Conservation (phyloP, 2,113 vertebrate genomes). For the Otocyon megalotis region DNA sequence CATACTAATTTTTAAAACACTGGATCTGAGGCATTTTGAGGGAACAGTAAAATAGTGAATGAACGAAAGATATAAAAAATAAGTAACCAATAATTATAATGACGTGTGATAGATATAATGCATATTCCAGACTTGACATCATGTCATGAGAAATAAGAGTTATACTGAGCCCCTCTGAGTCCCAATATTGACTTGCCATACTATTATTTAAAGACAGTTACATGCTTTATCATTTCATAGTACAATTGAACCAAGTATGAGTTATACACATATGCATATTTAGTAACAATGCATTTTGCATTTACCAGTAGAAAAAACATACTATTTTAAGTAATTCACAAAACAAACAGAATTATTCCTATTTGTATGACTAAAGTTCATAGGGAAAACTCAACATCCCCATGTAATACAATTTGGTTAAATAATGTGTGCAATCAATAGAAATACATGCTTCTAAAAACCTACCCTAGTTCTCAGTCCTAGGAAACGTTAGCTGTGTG, state of each 20-base stretch:
- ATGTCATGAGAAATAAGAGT: neutral
- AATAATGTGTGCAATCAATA: neutral
- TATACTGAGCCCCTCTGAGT: neutral
- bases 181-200: neutral
- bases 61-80: conserved; percentile 7
- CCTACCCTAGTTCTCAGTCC: neutral
- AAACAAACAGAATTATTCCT: neutral
- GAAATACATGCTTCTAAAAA: neutral
- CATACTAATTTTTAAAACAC: conserved; percentile 31
- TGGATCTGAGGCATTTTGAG: neutral
- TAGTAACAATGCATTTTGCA: conserved; percentile 8
- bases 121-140: neutral
- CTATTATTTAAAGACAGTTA: neutral
- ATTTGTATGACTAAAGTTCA: neutral
- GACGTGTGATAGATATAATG: neutral
- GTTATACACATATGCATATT: neutral
- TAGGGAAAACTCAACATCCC: neutral
- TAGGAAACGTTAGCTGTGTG: neutral
- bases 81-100: conserved; percentile 3
- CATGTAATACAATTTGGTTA: neutral
- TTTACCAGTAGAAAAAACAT: neutral
- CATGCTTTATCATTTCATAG: neutral
- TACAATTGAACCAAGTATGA: neutral
- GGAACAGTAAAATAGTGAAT: neutral
- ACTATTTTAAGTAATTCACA: neutral